Evolutionary conservation across 2,888 invertebrate genomes (phyloP), one percentile per base, ranked within the genome.

Genomic region (Trilocha varians): DNA sequence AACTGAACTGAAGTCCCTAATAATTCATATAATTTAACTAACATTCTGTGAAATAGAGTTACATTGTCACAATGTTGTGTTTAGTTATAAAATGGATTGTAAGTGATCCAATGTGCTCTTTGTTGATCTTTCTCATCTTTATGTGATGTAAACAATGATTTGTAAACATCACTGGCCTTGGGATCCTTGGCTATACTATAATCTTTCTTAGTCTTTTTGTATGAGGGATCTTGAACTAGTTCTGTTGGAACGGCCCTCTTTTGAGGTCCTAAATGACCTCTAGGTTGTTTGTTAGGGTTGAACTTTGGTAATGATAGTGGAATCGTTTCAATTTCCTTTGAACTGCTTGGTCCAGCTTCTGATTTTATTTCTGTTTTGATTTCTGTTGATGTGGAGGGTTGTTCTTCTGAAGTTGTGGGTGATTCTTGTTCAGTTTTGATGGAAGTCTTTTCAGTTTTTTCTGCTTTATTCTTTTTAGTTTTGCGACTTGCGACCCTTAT

Each of bases 101-200:
- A 98, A 0, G 99, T 99, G 42, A 99, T 92, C 99, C 99, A 99
- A 71, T 99, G 98, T 2, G 97, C 97, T 55, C 93, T 91, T 36
- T 91, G 88, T 70, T 98, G 97, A 40, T 93, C 91, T 58, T 93
- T 89, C 42, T 98, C 98, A 41, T 90, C 91, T 62, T 93, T 89
- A 66, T 97, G 97, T 6, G 93, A 90, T 0, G 98, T 99, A 66
- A 99, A 99, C 40, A 99, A 74, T 2, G 98, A 98, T 74, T 99
- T 99, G 67, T 94, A 97, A 0, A 96, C 96, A 74, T 95, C 93
- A 45, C 93, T 93, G 4, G 93, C 93, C 57, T 92, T 93, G 0
- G 97, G 95, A 78, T 99, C 98, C 45, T 93, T 91, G 0, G 97
- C 95, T 25, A 98, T 91, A 67, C 94, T 95, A 62, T 95, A 96